Evolutionary conservation across 2,113 vertebrate species (phyloP), one percentile per base, ranked within the genome.

Genomic region (Chloebia gouldiae): DNA sequence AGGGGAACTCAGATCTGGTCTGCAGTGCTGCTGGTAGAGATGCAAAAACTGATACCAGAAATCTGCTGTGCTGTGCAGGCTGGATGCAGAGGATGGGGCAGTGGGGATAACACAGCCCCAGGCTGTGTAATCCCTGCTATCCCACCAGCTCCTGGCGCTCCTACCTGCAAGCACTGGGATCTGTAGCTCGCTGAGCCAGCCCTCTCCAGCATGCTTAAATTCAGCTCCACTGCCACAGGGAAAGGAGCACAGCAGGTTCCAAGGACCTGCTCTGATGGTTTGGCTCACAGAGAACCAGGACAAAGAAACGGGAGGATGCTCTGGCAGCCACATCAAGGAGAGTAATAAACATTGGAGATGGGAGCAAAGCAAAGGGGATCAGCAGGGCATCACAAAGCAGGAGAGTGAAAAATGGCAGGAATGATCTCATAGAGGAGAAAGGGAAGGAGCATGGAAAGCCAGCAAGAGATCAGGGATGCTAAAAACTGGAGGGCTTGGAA

Each of bases 1-100:
- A 33, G 23, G 11, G 27, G 39, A 33, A 37, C 17, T 0, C 0
- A 0, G 66, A 18, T 31, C 31, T 45, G 4, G 11, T 24, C 60
- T 65, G 21, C 33, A 92, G 5, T 0, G 5, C 50, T 33, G 31
- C 49, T 44, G 42, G 72, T 9, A 64, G 31, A 51, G 37, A 65
- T 0, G 1, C 28, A 13, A 31, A 45, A 51, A 8, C 0, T 0
- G 3, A 13, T 3, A 33, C 14, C 80, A 84, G 65, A 20, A 81
- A 37, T 13, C 9, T 4, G 13, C 39, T 71, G n/a, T 42, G 69
- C 64, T 54, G 11, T 2, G 51, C 57, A 4, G 57, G 78, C 78
- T 70, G 69, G 60, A 8, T 39, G 71, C 39, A 49, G 75, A 44
- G 60, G 28, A 37, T 35, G 18, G 79, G 70, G 10, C 39, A 79